Conservation (phyloP, 2,888 invertebrate genomes). For the Chloroclysta siterata region DNA sequence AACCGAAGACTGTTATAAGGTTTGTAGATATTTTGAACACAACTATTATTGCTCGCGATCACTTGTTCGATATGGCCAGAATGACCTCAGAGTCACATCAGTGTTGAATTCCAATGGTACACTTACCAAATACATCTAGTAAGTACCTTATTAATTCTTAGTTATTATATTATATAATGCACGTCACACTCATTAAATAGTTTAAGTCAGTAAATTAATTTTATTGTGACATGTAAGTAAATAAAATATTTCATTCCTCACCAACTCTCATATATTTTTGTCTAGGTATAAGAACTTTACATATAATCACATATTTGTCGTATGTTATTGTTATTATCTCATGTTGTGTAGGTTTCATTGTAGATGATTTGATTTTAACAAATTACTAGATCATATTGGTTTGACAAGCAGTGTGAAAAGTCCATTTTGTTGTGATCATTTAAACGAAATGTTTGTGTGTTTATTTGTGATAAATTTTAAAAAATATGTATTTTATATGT, state of each 20-base stretch:
- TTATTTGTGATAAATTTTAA: conserved; percentile 29
- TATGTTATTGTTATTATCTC: conserved; percentile 29
- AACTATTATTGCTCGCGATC: conserved; percentile 58
- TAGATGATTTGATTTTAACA: conserved; percentile 25
- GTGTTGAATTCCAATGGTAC: conserved; percentile 75
- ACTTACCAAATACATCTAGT: conserved; percentile 75
- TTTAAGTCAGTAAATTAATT: conserved; percentile 45
- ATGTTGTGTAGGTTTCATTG: conserved; percentile 28
- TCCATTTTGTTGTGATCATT: conserved; percentile 37
- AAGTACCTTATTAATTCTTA: conserved; percentile 76
- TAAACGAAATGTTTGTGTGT: conserved; percentile 28
- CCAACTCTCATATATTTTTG: conserved; percentile 38
- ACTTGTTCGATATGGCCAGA: conserved; percentile 55
- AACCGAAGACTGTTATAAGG: conserved; percentile 82
- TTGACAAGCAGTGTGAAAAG: conserved; percentile 37
- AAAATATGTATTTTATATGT: conserved; percentile 21
- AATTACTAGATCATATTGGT: conserved; percentile 34
- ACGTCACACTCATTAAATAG: conserved; percentile 49
- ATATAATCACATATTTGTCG: conserved; percentile 24
- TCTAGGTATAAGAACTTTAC: conserved; percentile 11
- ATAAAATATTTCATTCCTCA: conserved; percentile 57
- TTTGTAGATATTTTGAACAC: conserved; percentile 77
- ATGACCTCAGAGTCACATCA: conserved; percentile 66
- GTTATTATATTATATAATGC: conserved; percentile 58
- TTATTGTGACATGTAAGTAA: conserved; percentile 57